Evolutionary conservation across 2,888 invertebrate genomes (phyloP), one percentile per base, ranked within the genome.

Genomic region (Galerucella nymphaeae): DNA sequence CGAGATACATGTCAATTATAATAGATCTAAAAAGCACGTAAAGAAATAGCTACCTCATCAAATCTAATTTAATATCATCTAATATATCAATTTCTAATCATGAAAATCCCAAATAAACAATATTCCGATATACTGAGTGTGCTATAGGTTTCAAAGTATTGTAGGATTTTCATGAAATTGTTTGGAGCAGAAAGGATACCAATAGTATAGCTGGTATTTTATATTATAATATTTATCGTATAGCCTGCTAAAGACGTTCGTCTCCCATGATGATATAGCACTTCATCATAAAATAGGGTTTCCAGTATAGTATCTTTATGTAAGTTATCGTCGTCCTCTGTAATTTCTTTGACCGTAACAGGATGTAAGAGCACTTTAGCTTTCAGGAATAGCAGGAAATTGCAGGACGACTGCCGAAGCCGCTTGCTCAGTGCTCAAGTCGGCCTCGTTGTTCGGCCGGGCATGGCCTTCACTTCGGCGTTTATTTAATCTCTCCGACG

Each of bases 301-400:
- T 53, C 9, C 18, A 53, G 53, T 53, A 53, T 16, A 77, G 77
- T 77, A 77, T 79, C 81, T 80, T 79, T 80, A 79, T 81, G 79
- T 78, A 77, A 80, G 78, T 80, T 80, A 80, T 80, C 80, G 77
- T 76, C 77, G 79, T 73, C 77, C 77, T 77, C 81, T 80, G 81
- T 80, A 81, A 80, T 78, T 79, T 78, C 80, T 82, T 77, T 79
- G 79, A 78, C 79, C 80, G 79, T 80, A 79, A 80, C 81, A 78
- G 83, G 83, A 83, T 82, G 82, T 80, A 80, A 80, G 81, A 80
- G 81, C 82, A 82, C 82, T 83, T 80, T 79, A 80, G 82, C 82
- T 82, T 80, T 82, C 80, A 80, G 79, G 80, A 80, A 78, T 80
- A 78, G 75, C 81, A 83, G 82, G 82, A 83, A 83, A 83, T 83